Evolutionary conservation across 2,797 vertebrate genomes (phyloP), one percentile per base, ranked within the genome.

Genomic region (Galagoides demidoff): DNA sequence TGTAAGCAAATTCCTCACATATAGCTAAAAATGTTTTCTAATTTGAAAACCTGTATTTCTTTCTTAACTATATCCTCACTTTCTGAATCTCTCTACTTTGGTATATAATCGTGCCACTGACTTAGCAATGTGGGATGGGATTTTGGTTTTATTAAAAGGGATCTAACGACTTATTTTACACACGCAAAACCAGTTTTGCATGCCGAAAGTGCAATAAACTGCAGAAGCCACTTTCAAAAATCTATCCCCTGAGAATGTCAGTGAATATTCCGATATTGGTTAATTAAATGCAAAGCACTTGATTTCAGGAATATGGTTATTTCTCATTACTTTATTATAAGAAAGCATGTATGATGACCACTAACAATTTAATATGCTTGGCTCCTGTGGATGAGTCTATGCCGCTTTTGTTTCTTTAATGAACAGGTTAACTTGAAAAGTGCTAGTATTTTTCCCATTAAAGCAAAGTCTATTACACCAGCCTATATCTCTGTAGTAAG

Each of bases 131-230:
- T 70, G 43, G 59, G 49, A 70, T 93, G 37, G 59, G 57, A 78
- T 92, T 96, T 92, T 71, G 20, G 20, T 93, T 97, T 97, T 90
- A 94, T 96, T 94, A 96, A 97, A 94, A 96, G 22, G 23, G 43
- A 96, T 74, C 57, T 91, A 85, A 55, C 59, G 70, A 82, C 61
- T 96, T 94, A 89, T 84, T 96, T 85, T 90, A 45, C 77, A 71
- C 88, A 68, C 90, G 90, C 84, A 92, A 92, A 96, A 97, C 83
- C 11, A 74, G 45, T 90, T 95, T 89, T 92, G 79, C 57, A 64
- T 95, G 71, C 39, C 90, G 64, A 96, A 78, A 74, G 34, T 20
- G 64, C 77, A 94, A 10, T 78, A 92, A 91, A 82, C 31, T 23
- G 57, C 11, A 86, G 43, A 22, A 89, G 29, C 79, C 57, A 64